These are phyloP conservation scores for Brotula barbata DNA, from an alignment of 2,797 vertebrate genomes.

Conservation along the genomic window DNA sequence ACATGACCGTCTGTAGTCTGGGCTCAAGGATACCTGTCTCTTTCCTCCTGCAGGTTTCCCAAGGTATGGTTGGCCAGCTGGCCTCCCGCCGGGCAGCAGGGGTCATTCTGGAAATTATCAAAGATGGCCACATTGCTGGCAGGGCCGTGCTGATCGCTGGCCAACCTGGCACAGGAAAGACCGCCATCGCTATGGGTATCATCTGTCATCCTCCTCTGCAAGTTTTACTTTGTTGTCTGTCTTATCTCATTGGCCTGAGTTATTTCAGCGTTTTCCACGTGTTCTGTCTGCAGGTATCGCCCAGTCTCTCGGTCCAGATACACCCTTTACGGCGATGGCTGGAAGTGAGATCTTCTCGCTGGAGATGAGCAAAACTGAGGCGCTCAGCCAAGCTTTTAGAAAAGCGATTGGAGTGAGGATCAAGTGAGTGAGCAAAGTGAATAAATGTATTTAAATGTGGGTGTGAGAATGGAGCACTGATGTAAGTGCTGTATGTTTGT, in stretches of 20 bases:
- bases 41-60: conserved; percentile 82
- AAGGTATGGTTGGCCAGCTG: conserved; percentile 94
- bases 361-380: conserved; percentile 96
- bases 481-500: neutral
- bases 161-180: conserved; percentile 93
- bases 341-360: conserved; percentile 95
- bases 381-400: conserved; percentile 91
- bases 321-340: conserved; percentile 89
- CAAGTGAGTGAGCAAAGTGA: conserved; percentile 79
- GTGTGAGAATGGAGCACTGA: conserved; percentile 2
- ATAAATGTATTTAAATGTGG: neutral
- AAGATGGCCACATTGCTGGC: conserved; percentile 92
- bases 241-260: conserved; percentile 18
- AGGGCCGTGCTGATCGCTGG: conserved; percentile 90
- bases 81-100: conserved; percentile 92
- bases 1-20: neutral
- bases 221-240: conserved; percentile 1
- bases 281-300: conserved; percentile 82
- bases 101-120: conserved; percentile 93
- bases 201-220: conserved; percentile 7
- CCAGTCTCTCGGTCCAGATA: conserved; percentile 88
- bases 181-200: conserved; percentile 92
- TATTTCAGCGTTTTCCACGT: conserved; percentile 1
- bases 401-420: conserved; percentile 93
- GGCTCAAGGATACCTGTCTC: conserved; percentile 13